Conservation (phyloP, 2,113 vertebrate species). For the Leptocoma aspasia region DNA sequence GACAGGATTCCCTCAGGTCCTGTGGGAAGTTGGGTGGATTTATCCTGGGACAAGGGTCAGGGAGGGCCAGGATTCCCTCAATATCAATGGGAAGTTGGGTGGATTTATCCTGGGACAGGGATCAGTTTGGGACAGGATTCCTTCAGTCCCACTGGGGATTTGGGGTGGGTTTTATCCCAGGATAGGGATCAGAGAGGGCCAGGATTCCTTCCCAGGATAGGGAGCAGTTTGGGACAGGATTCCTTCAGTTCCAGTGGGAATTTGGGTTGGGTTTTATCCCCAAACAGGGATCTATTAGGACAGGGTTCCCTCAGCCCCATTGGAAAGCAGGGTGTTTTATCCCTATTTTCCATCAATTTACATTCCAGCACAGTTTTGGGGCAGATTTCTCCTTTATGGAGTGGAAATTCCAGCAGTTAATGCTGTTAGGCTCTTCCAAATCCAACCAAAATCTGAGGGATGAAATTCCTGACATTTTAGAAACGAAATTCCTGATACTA, state of each 20-base stretch:
- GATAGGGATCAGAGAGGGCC: background rate
- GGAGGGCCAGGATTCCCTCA: background rate
- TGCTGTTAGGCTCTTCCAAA: background rate
- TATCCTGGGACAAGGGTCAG: background rate
- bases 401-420: background rate
- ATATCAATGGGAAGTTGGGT: rapidly evolving
- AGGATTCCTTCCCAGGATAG: background rate
- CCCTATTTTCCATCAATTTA: rapidly evolving
- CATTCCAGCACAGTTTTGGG: background rate
- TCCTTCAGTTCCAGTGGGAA: rapidly evolving
- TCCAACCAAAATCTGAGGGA: background rate
- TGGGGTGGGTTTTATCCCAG: background rate
- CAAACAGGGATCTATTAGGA: background rate
- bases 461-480: too few relatives aligned
- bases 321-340: background rate
- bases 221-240: background rate
- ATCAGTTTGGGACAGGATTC: background rate
- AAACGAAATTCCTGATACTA: rapidly evolving
- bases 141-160: rapidly evolving
- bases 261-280: background rate
- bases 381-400: background rate
- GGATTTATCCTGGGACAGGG: background rate
- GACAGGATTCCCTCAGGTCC: background rate
- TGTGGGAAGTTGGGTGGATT: background rate
- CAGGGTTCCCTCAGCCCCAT: background rate